Base-by-base conservation (phyloP, 2,113 vertebrate genomes). In the Sapajus apella region DNA sequence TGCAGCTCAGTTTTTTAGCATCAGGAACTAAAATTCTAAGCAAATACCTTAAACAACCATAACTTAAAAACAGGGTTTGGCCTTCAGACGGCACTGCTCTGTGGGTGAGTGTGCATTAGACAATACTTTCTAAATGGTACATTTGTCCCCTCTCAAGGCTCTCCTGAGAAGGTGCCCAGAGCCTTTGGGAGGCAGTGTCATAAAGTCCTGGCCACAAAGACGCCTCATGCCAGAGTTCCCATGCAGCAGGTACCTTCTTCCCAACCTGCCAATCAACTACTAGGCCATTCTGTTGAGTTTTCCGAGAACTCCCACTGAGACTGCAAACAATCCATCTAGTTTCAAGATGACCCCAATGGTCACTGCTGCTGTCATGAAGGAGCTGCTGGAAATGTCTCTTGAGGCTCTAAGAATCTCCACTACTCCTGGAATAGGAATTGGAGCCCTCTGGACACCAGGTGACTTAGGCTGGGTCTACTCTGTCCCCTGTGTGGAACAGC, bases 381-480 rank as follows among this genome's bases (percentile, higher is more conserved):
- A 37, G n/a, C 40, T 8, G 32, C 56, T 5, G 21, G 37, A 37
- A 75, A 25, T 8, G 6, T 10, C 89, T 8, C 0, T 14, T 14
- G 75, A 23, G 61, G 25, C 85, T 91, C 72, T 30, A 21, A 52
- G 64, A n/a, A 47, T 6, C 55, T 47, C 81, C 2, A 2, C 50
- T 3, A 20, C 5, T 10, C 16, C 27, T 5, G 0, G 30, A 35
- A 25, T 0, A 4, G 6, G 50, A 72, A 47, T 5, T 70, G 9
- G 9, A 72, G 75, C 32, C 92, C 47, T 47, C 35, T 50, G 30
- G 47, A 55, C 35, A 37, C 4, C 6, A 80, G 14, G 32, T 20
- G 5, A 66, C 83, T 68, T 23, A 50, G 30, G 47, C 27, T 16
- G n/a, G 9, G 40, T 66, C 61, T 73, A 43, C 61, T 90, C 30